phyloP scores from a whole-genome alignment of 37 sponge, comb jelly and placozoan species.

The Aplysina aerophoba region DNA sequence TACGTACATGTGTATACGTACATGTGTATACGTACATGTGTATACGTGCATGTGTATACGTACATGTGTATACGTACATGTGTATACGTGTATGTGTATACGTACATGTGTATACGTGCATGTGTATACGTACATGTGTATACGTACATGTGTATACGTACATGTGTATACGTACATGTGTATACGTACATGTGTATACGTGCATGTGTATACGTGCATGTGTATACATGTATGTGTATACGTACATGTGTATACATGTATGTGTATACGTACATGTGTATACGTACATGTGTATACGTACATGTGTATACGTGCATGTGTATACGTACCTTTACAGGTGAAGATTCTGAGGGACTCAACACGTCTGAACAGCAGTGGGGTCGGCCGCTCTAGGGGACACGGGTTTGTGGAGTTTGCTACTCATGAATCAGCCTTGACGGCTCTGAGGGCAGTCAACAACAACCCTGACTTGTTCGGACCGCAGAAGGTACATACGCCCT shows the following conservation, averaged over 20 bases:
- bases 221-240: too few species aligned
- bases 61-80: not conserved
- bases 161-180: too few species aligned
- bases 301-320: not conserved
- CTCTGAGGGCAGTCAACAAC: conserved; percentile 81
- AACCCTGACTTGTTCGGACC: conserved; percentile 75
- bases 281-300: too few species aligned
- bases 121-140: too few species aligned
- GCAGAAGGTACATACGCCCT: conserved; percentile 37
- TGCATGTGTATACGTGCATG: too few species aligned
- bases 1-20: not conserved
- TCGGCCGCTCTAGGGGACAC: conserved; percentile 82
- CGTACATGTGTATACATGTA: too few species aligned
- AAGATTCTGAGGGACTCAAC: conserved; percentile 78
- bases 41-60: not conserved
- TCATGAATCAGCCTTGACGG: conserved; percentile 85
- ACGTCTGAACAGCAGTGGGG: conserved; percentile 64
- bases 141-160: too few species aligned
- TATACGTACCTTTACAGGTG: conserved; percentile 38
- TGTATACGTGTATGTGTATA: not conserved
- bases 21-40: not conserved
- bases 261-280: too few species aligned
- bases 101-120: too few species aligned
- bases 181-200: too few species aligned
- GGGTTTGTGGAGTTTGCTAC: conserved; percentile 90